phyloP scores from a whole-genome alignment of 2,888 invertebrate species.

The Leptura quadrifasciata region DNA sequence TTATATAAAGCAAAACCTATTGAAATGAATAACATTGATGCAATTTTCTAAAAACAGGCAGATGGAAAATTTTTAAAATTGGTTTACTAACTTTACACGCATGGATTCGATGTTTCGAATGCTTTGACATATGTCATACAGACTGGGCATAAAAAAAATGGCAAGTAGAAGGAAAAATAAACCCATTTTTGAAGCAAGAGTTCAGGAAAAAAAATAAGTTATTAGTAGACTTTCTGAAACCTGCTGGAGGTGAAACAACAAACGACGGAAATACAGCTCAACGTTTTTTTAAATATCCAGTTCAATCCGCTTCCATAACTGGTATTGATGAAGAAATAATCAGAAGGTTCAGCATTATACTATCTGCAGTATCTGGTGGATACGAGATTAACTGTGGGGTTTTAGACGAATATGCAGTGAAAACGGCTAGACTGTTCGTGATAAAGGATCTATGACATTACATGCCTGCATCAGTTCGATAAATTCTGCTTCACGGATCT shows the following conservation, averaged over 20 bases:
- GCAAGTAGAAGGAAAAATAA: not conserved
- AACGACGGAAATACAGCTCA: constrained; percentile 13
- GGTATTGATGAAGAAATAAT: not conserved
- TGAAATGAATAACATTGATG: not conserved
- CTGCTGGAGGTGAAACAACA: not conserved
- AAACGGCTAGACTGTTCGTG: not conserved
- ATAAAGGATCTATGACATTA: not conserved
- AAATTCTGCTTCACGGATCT: not conserved
- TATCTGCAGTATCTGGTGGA: constrained; percentile 16
- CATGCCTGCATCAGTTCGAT: not conserved
- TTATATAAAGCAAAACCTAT: not conserved
- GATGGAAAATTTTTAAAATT: not conserved
- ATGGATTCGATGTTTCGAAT: constrained; percentile 2
- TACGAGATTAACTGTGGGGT: constrained; percentile 11
- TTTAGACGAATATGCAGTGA: constrained; percentile 5
- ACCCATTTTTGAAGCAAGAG: not conserved
- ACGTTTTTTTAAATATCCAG: not conserved
- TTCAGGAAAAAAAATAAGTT: not conserved
- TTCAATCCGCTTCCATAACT: not conserved
- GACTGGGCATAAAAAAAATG: constrained; percentile 18
- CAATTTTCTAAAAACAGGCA: not conserved
- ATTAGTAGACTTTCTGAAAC: not conserved
- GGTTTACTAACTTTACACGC: constrained; percentile 1
- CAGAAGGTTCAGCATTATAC: not conserved
- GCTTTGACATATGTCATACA: constrained; percentile 6